These are phyloP conservation scores for Aurelia coerulea DNA, from an alignment of 30 jellyfish, hydroid and myxozoan species.

Conservation along the genomic window DNA sequence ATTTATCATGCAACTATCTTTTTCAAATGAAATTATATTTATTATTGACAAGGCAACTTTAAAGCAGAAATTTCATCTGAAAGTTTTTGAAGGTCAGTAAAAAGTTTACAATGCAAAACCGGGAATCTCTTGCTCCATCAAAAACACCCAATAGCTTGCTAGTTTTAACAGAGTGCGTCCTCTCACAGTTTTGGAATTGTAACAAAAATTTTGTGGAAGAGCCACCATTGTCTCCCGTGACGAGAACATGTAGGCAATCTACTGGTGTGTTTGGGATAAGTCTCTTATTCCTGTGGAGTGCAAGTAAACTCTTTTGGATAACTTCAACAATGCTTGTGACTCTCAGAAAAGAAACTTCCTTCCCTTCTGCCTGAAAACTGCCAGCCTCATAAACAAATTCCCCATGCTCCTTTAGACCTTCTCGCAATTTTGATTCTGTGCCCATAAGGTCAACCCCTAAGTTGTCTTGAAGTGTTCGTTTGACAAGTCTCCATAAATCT, in stretches of 20 bases:
- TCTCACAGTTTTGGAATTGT: no score
- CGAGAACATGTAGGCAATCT: not conserved
- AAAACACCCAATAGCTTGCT: no score
- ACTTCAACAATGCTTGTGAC: not conserved
- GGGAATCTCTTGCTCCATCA: no score
- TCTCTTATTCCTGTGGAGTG: not conserved
- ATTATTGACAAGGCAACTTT: not conserved
- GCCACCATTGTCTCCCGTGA: no score
- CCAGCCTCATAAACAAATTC: conserved; percentile 4
- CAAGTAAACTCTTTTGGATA: not conserved
- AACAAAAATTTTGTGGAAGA: no score
- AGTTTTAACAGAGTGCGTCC: no score
- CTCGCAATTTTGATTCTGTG: not conserved
- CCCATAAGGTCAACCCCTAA: not conserved
- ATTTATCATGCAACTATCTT: no score
- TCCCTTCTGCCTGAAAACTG: conserved; percentile 9
- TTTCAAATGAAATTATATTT: no score
- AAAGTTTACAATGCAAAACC: no score
- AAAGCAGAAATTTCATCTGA: not conserved
- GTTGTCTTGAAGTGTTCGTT: not conserved
- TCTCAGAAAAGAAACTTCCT: conserved; percentile 11
- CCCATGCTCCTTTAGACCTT: not conserved
- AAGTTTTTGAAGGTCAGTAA: not conserved
- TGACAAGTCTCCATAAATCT: conserved; percentile 8
- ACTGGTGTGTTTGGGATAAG: not conserved